Evolutionary conservation across 2,888 invertebrate species (phyloP), one percentile per base, ranked within the genome.

Genomic region (Brenthis daphne): DNA sequence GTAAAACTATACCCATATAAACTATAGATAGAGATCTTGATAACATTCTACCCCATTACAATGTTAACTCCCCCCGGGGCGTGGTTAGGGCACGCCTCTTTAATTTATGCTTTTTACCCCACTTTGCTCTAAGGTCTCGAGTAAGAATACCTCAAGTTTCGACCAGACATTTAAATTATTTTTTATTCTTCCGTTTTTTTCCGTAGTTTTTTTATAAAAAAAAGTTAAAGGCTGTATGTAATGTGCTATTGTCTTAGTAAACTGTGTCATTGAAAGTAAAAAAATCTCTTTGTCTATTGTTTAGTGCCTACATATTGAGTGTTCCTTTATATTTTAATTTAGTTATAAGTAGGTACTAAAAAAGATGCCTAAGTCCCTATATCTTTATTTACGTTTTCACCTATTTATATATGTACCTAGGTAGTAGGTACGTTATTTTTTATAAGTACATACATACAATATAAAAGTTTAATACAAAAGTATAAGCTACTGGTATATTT

Each of bases 21-120:
- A 48, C 50, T 56, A 54, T 67, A 50, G 48, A 48, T 58, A 64
- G 60, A 48, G 24, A 47, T 57, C 48, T 37, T 20, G 64, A 67
- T 67, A 55, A 56, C 13, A 50, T 60, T 57, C 69, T 29, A 56
- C 71, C 69, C 66, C 68, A 68, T 67, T 24, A 51, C 68, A 57
- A 37, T 61, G 61, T 48, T 65, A 54, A 54, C 60, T 70, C 70
- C 69, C 69, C 66, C 53, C n/a, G 68, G 73, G 77, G 78, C 78
- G 78, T 76, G 78, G 74, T 71, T 60, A 55, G 57, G 69, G 51
- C 74, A 75, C 78, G 78, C 78, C 78, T 70, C 66, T 71, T 65
- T 72, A 65, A 71, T 69, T 73, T 72, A 68, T 74, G 71, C 71
- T 73, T 75, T 74, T 68, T 69, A 74, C 74, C 72, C 74, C 71